Percentiles rank a stretch among this genome's conserved stretches.
phyloP scores from a whole-genome alignment of 2,888 invertebrate genomes.

The Nysson spinosus region DNA sequence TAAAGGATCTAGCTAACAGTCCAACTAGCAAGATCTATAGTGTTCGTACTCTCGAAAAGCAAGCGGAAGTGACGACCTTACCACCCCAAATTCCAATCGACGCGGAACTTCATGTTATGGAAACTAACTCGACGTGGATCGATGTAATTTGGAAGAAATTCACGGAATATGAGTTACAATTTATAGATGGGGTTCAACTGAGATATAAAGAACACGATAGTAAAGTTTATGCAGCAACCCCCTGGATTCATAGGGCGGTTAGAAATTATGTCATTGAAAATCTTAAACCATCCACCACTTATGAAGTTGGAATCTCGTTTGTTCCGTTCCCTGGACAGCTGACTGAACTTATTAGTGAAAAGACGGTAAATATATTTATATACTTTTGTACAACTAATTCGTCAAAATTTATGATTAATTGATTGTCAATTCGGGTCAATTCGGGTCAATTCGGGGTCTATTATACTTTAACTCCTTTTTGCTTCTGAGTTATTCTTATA shows the following conservation, averaged over 20 bases:
- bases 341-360: slow-evolving; percentile 86
- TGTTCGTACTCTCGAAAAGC: slow-evolving; percentile 83
- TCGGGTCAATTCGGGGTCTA: no score
- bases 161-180: slow-evolving; percentile 87
- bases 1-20: slow-evolving; percentile 87
- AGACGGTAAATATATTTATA: slow-evolving; percentile 83
- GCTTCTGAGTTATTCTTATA: no score
- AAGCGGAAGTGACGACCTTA: slow-evolving; percentile 78
- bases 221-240: slow-evolving; percentile 90
- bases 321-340: slow-evolving; percentile 89
- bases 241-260: slow-evolving; percentile 89
- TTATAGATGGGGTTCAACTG: slow-evolving; percentile 92
- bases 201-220: slow-evolving; percentile 90
- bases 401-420: no score
- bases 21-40: slow-evolving; percentile 88
- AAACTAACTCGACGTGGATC: slow-evolving; percentile 88
- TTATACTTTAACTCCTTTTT: no score
- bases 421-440: no score
- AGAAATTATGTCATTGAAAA: slow-evolving; percentile 88
- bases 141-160: slow-evolving; percentile 90
- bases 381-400: no score
- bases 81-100: slow-evolving; percentile 84
- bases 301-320: slow-evolving; percentile 90
- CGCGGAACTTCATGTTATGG: slow-evolving; percentile 85
- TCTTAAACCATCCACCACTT: slow-evolving; percentile 86